These are phyloP conservation scores for Laterallus jamaicensis DNA, from an alignment of 2,113 vertebrate species.

Conservation along the genomic window DNA sequence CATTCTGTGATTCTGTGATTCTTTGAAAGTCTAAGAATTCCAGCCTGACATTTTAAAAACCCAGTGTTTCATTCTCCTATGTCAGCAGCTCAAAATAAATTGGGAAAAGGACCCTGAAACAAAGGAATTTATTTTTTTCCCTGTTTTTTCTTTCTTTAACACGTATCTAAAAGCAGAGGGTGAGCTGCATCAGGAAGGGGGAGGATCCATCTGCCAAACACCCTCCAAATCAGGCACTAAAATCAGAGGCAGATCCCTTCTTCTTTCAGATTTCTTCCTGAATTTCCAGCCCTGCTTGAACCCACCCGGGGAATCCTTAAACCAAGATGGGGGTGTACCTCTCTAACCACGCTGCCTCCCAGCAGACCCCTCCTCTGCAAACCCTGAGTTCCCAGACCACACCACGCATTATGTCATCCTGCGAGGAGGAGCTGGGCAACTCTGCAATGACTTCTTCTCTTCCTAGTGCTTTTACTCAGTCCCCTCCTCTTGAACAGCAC, in stretches of 20 bases:
- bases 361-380: constrained; percentile 24
- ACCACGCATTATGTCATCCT: constrained; percentile 56
- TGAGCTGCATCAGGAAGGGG: not conserved
- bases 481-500: not conserved
- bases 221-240: not conserved
- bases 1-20: no score
- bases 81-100: not conserved
- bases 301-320: not conserved
- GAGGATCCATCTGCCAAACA: not conserved
- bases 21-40: not conserved
- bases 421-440: constrained; percentile 54
- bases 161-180: not conserved
- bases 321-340: not conserved
- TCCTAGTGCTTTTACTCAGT: not conserved
- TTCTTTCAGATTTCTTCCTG: not conserved
- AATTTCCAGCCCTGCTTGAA: not conserved
- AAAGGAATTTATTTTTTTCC: not conserved
- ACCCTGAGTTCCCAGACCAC: not conserved
- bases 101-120: not conserved
- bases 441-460: not conserved
- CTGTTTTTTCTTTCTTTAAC: no score
- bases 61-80: not conserved
- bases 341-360: not conserved
- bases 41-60: not conserved
- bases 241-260: not conserved